phyloP scores from a whole-genome alignment of 2,797 vertebrate genomes.

The Phalloptychus januarius region DNA sequence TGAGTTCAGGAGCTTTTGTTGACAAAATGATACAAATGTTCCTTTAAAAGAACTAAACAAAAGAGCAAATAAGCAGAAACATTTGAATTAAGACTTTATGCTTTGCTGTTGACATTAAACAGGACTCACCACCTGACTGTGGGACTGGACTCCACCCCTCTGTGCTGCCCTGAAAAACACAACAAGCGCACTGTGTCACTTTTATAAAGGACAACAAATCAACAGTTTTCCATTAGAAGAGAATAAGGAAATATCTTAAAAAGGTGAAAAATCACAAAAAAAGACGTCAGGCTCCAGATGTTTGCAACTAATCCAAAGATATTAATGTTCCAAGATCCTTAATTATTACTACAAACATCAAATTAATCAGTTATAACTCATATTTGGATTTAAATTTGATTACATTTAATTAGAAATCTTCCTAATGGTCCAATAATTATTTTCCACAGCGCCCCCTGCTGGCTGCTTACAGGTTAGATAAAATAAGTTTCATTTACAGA shows the following conservation, averaged over 20 bases:
- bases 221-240: not conserved
- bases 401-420: not conserved
- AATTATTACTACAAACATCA: not conserved
- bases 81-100: not conserved
- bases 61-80: too few relatives aligned
- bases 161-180: conserved; percentile 75
- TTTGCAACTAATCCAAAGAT: not conserved
- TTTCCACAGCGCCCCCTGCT: not conserved
- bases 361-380: not conserved
- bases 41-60: not conserved
- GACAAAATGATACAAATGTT: not conserved
- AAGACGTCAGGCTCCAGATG: not conserved
- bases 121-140: conserved; percentile 74
- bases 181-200: conserved; percentile 42
- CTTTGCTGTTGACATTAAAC: not conserved
- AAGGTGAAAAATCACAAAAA: not conserved
- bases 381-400: not conserved
- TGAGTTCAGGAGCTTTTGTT: not conserved
- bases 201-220: not conserved
- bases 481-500: not conserved
- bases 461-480: not conserved
- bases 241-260: not conserved
- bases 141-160: conserved; percentile 81
- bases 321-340: not conserved
- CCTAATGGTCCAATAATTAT: not conserved